Evolutionary conservation across 2,113 vertebrate genomes (phyloP).

Genomic region (Ceuthmochares aereus): DNA sequence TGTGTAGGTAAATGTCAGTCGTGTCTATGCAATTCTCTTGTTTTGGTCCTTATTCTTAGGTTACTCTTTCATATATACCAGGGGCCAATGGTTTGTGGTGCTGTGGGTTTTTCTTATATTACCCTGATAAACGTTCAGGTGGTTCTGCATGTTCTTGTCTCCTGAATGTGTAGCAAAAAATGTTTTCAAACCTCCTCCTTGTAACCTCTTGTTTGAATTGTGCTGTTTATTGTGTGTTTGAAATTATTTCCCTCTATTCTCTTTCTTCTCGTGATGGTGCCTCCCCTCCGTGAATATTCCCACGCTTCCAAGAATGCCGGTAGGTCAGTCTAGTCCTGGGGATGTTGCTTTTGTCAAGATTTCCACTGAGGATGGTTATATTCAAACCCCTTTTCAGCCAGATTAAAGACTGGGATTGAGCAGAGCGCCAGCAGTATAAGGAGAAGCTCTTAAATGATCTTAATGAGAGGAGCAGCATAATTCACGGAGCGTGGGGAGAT

Average conservation of each 20-base stretch:
- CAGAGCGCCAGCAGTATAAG: background rate
- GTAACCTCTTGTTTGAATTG: background rate
- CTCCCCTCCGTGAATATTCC: background rate
- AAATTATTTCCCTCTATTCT: background rate
- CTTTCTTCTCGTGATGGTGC: fast-evolving
- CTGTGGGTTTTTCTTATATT: background rate
- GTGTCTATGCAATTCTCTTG: conserved; percentile 53
- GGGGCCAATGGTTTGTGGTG: background rate
- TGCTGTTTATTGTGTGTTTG: background rate
- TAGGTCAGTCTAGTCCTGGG: background rate
- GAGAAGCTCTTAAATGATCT: background rate
- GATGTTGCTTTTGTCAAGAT: background rate
- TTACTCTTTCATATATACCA: background rate
- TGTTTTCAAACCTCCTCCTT: background rate
- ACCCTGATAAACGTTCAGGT: background rate
- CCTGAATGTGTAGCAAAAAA: background rate
- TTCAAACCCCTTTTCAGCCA: too few relatives aligned
- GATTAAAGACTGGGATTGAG: background rate
- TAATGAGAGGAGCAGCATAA: fast-evolving
- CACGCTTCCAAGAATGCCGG: background rate
- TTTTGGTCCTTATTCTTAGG: conserved; percentile 16
- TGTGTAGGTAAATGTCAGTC: conserved; percentile 94
- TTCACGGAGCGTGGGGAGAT: background rate
- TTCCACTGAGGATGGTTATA: background rate
- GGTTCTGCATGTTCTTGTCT: background rate